Conservation (phyloP, 2,888 invertebrate species). For the Stenotaenia linearis region DNA sequence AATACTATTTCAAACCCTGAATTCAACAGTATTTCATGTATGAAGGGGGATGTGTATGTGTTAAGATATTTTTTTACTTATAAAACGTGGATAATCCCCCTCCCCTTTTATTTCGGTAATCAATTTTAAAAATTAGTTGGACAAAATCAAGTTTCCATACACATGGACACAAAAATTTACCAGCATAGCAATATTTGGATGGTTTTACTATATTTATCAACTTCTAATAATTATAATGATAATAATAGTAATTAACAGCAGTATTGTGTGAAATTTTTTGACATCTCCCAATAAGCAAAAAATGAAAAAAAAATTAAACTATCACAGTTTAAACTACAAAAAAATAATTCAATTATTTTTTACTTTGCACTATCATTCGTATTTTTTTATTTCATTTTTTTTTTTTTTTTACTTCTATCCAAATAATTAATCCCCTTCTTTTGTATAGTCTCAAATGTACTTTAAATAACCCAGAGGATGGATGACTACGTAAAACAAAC, state of each 20-base stretch:
- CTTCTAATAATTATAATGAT: neutral
- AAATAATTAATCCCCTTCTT: neutral
- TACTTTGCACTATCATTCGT: neutral
- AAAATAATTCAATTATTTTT: neutral
- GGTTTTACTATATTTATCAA: neutral
- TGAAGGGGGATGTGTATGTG: neutral
- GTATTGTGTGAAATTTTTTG: neutral
- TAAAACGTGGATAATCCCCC: neutral
- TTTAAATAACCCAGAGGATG: constrained; percentile 1
- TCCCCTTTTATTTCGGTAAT: neutral
- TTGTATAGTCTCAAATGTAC: neutral
- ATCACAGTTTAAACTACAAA: constrained; percentile 8
- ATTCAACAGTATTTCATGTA: neutral
- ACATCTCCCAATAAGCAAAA: neutral
- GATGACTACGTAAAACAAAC: constrained; percentile 17
- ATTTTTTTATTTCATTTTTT: neutral
- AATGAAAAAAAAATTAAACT: neutral
- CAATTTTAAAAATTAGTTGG: neutral
- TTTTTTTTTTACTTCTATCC: neutral
- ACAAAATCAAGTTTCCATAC: neutral
- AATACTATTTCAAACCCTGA: neutral
- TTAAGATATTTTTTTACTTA: neutral
- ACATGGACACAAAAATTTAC: neutral
- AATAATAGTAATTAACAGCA: neutral
- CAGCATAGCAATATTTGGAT: constrained; percentile 9